These are phyloP conservation scores for Sarcophaga caerulescens DNA, from an alignment of 2,888 invertebrate species.

Conservation along the genomic window DNA sequence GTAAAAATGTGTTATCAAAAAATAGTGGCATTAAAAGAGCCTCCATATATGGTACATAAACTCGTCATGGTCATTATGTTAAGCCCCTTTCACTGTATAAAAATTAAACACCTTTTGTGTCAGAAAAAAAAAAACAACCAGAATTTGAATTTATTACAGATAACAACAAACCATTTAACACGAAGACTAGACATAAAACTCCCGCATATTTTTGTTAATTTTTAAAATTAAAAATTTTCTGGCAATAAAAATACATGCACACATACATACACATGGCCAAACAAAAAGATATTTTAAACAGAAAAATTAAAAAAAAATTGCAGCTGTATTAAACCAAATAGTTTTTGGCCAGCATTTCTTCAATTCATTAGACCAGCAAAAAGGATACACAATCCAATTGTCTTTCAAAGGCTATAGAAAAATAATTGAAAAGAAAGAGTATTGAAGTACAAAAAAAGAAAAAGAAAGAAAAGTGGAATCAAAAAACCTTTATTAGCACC, in stretches of 20 bases:
- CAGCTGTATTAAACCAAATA: neutral
- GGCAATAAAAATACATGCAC: constrained; percentile 53
- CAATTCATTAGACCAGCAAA: neutral
- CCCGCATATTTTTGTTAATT: constrained; percentile 58
- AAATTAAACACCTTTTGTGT: constrained; percentile 34
- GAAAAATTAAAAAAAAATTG: constrained; percentile 1
- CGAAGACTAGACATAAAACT: constrained; percentile 13
- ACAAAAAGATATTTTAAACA: constrained; percentile 37
- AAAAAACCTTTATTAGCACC: constrained; percentile 43
- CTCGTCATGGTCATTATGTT: neutral
- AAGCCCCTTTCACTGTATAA: neutral
- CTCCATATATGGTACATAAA: neutral
- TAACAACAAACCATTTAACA: neutral
- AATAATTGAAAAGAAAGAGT: constrained; percentile 46
- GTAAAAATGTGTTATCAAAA: neutral
- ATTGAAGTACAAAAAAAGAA: constrained; percentile 21
- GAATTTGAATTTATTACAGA: neutral
- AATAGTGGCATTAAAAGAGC: neutral
- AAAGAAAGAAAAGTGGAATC: neutral
- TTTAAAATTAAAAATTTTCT: constrained; percentile 26
- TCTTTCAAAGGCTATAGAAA: constrained; percentile 45
- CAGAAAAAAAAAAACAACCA: neutral
- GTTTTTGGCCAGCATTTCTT: constrained; percentile 34
- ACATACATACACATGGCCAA: constrained; percentile 61
- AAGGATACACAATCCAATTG: constrained; percentile 21